Percentiles rank a stretch among this genome's conserved stretches.
Evolutionary conservation across 2,113 vertebrate species (phyloP).

Genomic region (Anguilla japonica): DNA sequence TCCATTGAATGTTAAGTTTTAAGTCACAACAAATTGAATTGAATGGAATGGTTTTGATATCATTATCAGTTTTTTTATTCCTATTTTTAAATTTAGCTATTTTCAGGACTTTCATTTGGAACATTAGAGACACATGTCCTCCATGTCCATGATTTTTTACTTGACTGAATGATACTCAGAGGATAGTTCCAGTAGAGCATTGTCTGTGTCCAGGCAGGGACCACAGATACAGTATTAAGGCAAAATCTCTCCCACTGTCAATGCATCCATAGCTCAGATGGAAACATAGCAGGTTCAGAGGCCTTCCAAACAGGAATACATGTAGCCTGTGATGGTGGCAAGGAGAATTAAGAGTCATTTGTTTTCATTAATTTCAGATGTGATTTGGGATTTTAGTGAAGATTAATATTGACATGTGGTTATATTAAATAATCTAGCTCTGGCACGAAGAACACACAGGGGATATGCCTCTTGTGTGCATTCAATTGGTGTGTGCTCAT

Average conservation of each 20-base stretch:
- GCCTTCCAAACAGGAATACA: not conserved
- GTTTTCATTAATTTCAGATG: not conserved
- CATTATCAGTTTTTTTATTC: too few species aligned
- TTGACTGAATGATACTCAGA: too few species aligned
- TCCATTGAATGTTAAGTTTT: too few species aligned
- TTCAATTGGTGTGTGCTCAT: not conserved
- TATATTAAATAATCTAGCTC: slow-evolving; percentile 1
- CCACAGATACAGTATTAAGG: not conserved
- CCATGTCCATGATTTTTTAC: too few species aligned
- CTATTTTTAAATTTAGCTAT: too few species aligned
- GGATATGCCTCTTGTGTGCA: slow-evolving; percentile 7
- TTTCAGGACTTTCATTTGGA: too few species aligned
- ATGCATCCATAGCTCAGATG: not conserved
- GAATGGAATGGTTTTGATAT: too few species aligned
- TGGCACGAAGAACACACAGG: not conserved
- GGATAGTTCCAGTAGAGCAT: too few species aligned
- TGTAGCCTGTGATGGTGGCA: not conserved
- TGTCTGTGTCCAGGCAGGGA: too few species aligned
- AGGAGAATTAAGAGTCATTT: not conserved
- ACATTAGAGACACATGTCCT: too few species aligned
- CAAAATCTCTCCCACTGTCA: not conserved
- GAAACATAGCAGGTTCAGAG: not conserved
- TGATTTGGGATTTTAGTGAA: slow-evolving; percentile 8
- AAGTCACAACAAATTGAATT: too few species aligned
- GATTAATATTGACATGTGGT: not conserved